Evolutionary conservation across 2,888 invertebrate genomes (phyloP).

Genomic region (Stictocephala bisonia): DNA sequence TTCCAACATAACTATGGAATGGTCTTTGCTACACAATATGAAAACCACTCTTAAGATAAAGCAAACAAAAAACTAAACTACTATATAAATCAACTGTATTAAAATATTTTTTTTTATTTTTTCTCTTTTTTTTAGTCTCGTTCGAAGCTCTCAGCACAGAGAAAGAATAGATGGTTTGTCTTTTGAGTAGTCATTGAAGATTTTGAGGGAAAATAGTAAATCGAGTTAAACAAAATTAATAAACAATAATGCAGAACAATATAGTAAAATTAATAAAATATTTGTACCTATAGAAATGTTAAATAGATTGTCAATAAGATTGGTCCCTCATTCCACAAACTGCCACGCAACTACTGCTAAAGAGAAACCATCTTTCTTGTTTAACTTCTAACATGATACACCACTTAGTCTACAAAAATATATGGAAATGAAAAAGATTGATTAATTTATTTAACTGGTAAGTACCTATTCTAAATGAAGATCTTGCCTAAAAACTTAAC

Average conservation of each 20-base stretch:
- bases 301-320: constrained; percentile 29
- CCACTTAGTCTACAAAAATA: constrained; percentile 31
- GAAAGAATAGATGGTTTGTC: constrained; percentile 29
- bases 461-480: too few species aligned
- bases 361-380: constrained; percentile 22
- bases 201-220: neutral
- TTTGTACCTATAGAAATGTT: neutral
- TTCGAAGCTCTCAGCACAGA: constrained; percentile 41
- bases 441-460: too few species aligned
- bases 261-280: neutral
- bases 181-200: constrained; percentile 6
- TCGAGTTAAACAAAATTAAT: neutral
- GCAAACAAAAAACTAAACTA: constrained; percentile 34
- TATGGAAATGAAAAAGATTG: too few species aligned
- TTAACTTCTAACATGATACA: constrained; percentile 24
- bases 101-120: constrained; percentile 28
- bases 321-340: constrained; percentile 40
- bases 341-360: constrained; percentile 15
- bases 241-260: neutral
- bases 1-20: constrained; percentile 38
- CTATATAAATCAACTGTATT: constrained; percentile 18
- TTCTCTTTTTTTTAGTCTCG: constrained; percentile 20
- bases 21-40: constrained; percentile 36
- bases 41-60: constrained; percentile 35
- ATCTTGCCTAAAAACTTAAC: too few species aligned